These are phyloP conservation scores for Idris sp. DNA, from an alignment of 1,140 invertebrate species.

Conservation along the genomic window DNA sequence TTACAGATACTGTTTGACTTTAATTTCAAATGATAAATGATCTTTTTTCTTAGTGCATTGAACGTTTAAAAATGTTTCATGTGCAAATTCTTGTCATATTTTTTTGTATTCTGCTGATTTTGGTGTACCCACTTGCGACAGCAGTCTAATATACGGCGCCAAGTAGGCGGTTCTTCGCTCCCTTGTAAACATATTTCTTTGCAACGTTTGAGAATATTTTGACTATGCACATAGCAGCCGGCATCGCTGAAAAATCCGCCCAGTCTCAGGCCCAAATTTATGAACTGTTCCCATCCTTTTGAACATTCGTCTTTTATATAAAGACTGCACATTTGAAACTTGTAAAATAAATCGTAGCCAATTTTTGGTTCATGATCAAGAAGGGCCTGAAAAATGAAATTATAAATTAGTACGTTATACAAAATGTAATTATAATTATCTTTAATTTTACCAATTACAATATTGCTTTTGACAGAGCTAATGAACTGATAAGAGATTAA, in stretches of 20 bases:
- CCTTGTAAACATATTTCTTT: constrained; percentile 80
- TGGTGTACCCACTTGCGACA: constrained; percentile 84
- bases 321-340: constrained; percentile 74
- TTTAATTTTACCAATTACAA: too few species aligned
- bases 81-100: too few species aligned
- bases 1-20: too few species aligned
- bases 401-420: too few species aligned
- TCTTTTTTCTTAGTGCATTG: too few species aligned
- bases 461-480: too few species aligned
- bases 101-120: too few species aligned
- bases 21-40: too few species aligned
- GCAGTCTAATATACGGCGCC: constrained; percentile 82
- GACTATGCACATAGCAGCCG: constrained; percentile 89
- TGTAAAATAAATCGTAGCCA: constrained; percentile 76
- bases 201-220: constrained; percentile 83
- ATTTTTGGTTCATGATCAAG: constrained; percentile 82
- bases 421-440: too few species aligned
- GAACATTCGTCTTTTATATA: constrained; percentile 53
- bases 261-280: constrained; percentile 80
- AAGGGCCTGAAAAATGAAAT: constrained; percentile 77
- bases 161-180: constrained; percentile 75
- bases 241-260: constrained; percentile 91
- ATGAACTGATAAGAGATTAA: too few species aligned
- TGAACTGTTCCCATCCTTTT: constrained; percentile 66
- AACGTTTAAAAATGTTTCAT: too few species aligned